Evolutionary conservation across 2,113 vertebrate species (phyloP), one percentile per base, ranked within the genome.

Genomic region (Chamaea fasciata): DNA sequence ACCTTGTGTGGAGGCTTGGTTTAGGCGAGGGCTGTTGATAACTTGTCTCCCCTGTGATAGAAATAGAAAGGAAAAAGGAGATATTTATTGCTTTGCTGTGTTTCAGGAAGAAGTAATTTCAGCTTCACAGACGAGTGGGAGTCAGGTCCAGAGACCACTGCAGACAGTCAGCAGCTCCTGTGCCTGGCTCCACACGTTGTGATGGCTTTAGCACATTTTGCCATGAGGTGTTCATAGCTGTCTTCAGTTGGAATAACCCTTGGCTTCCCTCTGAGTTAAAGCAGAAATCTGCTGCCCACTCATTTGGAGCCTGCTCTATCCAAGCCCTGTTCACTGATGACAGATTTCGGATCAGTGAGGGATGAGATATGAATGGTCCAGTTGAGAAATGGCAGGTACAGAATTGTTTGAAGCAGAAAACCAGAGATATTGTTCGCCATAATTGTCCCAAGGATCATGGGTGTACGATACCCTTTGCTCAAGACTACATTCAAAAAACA

Each of bases 1-100:
- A 96, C 96, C 95, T 92, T 89, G 64, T 30, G 47, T 53, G 47
- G 94, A 78, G 41, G 76, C 60, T 75, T 92, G 95, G 60, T 87
- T 93, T 57, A 82, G 85, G 89, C 92, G 93, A 75, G 86, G 5
- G 41, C 2, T 7, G 53, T n/a, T 93, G 95, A 96, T 75, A 93
- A 87, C 60, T 86, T 96, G 71, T 73, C 90, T 92, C 31, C 77
- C 93, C 95, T 97, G 87, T 11, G 86, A 33, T 22, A 83, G 86
- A 94, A 94, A 94, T 17, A 88, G 85, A 84, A 81, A 94, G 21
- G 30, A 80, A 83, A 83, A 80, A 26, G 8, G 68, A 68, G 27
- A 9, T 26, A 26, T 78, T 71, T 53, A 60, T 76, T 94, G 27
- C 41, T 90, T 53, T 15, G 24, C 67, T 70, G 26, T 63, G 47